Base-by-base conservation (phyloP, 2,797 vertebrate genomes). In the Hapalemur alaotrensis region DNA sequence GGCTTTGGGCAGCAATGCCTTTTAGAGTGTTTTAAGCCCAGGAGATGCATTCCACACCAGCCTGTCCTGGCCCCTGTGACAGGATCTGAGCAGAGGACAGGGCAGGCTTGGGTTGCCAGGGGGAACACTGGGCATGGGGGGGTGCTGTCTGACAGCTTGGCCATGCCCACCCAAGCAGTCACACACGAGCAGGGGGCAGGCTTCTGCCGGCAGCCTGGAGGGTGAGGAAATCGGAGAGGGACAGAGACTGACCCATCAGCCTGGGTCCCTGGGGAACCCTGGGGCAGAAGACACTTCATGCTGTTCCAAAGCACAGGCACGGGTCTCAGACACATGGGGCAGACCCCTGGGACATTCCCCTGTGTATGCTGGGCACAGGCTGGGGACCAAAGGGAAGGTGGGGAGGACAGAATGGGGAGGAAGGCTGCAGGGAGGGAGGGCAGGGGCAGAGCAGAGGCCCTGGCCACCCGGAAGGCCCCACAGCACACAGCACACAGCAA, bases 381-480 rank as follows among this genome's bases (percentile, higher is more conserved):
- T 35, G 25, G 82, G 88, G 32, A 67, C 61, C 18, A 75, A 7
- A 46, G 59, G 41, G 52, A 52, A 48, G 48, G 52, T 6, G 46
- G 25, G 22, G n/a, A 46, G 63, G 54, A 59, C 30, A 54, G 46
- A 23, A 38, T 3, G 38, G 54, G 72, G 13, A 22, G 52, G 88
- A 28, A 86, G 85, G 63, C 32, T 30, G 35, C 61, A 22, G 1
- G 0, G 2, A 50, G 86, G 54, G 4, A 23, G 43, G 41, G 13
- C 0, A 30, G 52, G 46, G 43, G 46, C 75, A 35, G 75, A 82
- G 57, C 14, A 5, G 28, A 0, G 10, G 38, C 65, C 67, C 69
- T 35, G 59, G 99, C 99, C 95, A 99, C 99, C 99, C 99, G 97
- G 69, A 98, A 97, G 93, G 95, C 72, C 94, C 98, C 79, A 95